These are phyloP conservation scores for Agriopis marginaria DNA, from an alignment of 2,888 invertebrate genomes.

Conservation along the genomic window DNA sequence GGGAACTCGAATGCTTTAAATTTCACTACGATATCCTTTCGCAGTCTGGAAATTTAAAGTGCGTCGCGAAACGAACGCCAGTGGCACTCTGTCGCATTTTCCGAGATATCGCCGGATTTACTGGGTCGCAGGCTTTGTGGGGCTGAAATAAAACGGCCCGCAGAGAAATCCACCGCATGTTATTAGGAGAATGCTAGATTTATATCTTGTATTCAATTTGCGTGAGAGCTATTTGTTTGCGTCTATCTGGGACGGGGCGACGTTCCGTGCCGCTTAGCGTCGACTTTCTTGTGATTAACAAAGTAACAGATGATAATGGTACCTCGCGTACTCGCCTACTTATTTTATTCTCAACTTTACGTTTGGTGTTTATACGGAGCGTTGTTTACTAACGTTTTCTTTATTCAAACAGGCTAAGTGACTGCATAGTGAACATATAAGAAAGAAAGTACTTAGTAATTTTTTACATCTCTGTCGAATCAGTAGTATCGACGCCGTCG, in stretches of 20 bases:
- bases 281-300: slow-evolving; percentile 62
- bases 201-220: slow-evolving; percentile 84
- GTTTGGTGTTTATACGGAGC: not conserved
- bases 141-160: slow-evolving; percentile 81
- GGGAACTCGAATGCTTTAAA: slow-evolving; percentile 72
- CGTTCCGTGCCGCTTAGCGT: slow-evolving; percentile 57
- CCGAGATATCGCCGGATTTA: slow-evolving; percentile 82
- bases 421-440: too few species aligned
- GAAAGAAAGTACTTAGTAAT: too few species aligned
- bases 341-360: not conserved
- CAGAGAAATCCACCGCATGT: slow-evolving; percentile 80
- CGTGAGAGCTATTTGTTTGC: slow-evolving; percentile 77
- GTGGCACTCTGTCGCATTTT: slow-evolving; percentile 78
- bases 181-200: slow-evolving; percentile 80
- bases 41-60: slow-evolving; percentile 77
- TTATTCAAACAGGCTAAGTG: too few species aligned
- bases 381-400: not conserved
- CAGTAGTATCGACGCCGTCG: too few species aligned
- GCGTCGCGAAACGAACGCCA: slow-evolving; percentile 74
- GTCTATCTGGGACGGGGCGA: slow-evolving; percentile 53
- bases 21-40: slow-evolving; percentile 73
- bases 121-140: slow-evolving; percentile 80
- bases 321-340: not conserved
- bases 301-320: slow-evolving; percentile 48
- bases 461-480: too few species aligned